These are phyloP conservation scores for Balaenoptera acutorostrata DNA, from an alignment of 2,113 vertebrate genomes.

Conservation along the genomic window DNA sequence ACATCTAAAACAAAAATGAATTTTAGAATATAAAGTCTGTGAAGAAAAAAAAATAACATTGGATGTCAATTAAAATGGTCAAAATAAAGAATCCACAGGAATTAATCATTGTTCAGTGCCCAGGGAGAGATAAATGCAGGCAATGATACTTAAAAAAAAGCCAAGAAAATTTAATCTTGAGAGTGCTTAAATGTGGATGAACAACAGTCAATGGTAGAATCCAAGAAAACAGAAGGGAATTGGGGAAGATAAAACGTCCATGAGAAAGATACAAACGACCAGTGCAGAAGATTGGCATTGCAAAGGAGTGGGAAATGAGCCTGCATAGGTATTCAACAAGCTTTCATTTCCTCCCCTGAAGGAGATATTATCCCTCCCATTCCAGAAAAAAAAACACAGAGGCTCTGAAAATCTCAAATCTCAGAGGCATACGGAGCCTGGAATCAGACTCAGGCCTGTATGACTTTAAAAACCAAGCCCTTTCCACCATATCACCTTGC, in stretches of 20 bases:
- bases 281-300: neutral
- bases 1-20: conserved; percentile 28
- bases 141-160: neutral
- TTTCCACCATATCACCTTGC: neutral
- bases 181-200: neutral
- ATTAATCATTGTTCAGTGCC: neutral
- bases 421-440: neutral
- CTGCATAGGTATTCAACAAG: neutral
- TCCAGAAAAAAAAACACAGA: neutral
- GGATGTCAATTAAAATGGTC: neutral
- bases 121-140: neutral
- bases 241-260: neutral
- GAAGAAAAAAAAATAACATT: neutral
- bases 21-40: neutral
- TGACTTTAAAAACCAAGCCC: neutral
- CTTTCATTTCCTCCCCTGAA: neutral
- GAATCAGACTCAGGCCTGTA: neutral
- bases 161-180: neutral
- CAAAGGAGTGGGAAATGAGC: neutral
- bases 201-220: neutral
- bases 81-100: neutral
- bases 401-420: neutral
- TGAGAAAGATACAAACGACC: neutral
- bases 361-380: neutral
- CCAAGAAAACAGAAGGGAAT: neutral